phyloP scores from a whole-genome alignment of 53 echinoderm and acorn worm genomes.

The Stichopus horrens region DNA sequence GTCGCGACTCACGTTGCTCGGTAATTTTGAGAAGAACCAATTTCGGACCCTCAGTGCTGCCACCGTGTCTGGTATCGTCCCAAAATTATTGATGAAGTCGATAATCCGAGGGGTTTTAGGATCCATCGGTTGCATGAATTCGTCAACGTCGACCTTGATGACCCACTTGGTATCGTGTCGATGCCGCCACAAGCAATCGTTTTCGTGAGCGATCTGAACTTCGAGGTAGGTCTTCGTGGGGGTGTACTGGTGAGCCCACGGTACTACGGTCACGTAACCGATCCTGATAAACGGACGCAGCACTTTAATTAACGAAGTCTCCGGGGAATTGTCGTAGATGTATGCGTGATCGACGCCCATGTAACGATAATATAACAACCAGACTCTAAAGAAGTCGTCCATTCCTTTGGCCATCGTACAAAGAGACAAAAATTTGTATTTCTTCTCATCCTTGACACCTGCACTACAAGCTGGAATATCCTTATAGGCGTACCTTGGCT shows the following conservation, averaged over 20 bases:
- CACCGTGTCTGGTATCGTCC: slow-evolving; percentile 50
- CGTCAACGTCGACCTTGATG: slow-evolving; percentile 88
- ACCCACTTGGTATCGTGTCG: slow-evolving; percentile 83
- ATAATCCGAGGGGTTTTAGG: slow-evolving; percentile 59
- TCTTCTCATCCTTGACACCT: slow-evolving; percentile 24
- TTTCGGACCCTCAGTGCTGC: slow-evolving; percentile 77
- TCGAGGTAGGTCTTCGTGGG: slow-evolving; percentile 88
- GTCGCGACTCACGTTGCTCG: slow-evolving; percentile 48
- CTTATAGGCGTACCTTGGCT: slow-evolving; percentile 57
- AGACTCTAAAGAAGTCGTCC: slow-evolving; percentile 72
- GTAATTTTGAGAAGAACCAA: slow-evolving; percentile 87
- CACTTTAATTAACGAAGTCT: slow-evolving; percentile 53
- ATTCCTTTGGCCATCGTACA: slow-evolving; percentile 93
- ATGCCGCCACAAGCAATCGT: slow-evolving; percentile 90
- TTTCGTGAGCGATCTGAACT: slow-evolving; percentile 91
- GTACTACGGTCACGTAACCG: slow-evolving; percentile 81
- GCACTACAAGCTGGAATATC: slow-evolving; percentile 68
- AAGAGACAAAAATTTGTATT: slow-evolving; percentile 57
- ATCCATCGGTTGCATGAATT: slow-evolving; percentile 90
- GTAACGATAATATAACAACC: slow-evolving; percentile 76
- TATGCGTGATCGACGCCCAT: slow-evolving; percentile 91
- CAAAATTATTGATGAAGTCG: slow-evolving; percentile 66
- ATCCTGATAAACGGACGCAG: slow-evolving; percentile 56
- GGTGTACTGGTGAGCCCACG: slow-evolving; percentile 80
- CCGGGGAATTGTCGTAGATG: slow-evolving; percentile 83